Evolutionary conservation across 35 echinoderm and acorn worm species (phyloP), one percentile per base, ranked within the genome.

Genomic region (Ophioderma brevispina): DNA sequence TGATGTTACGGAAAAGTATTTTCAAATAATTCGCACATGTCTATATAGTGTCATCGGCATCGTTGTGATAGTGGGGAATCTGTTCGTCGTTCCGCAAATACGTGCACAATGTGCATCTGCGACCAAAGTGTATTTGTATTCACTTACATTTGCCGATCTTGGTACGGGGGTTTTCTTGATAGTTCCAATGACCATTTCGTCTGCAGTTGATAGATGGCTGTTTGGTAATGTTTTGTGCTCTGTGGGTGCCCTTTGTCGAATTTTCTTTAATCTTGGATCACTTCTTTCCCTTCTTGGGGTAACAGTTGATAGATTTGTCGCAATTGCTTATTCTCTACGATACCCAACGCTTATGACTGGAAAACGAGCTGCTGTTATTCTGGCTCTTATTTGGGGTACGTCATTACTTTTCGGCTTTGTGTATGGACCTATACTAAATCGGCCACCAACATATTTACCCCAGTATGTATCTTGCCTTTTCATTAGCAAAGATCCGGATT

Each of bases 321-420:
- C 83, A 25, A 85, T 85, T 28, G 46, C 52, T 32, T 85, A 85
- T 55, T 30, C 83, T 14, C 52, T 85, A 32, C 83, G 52, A 35
- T 85, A 85, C 36, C 83, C 83, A 18, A 35, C 43, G 52, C 28
- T 85, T 35, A 85, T 85, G 83, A 75, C 83, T 63, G 13, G 32
- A 18, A 85, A 36, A 21, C 63, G 18, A 37, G 43, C 83, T 33
- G 70, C 36, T 33, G 33, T 33, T 55, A 70, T 64, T 13, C 0
- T 85, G 15, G 23, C 56, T 32, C 25, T 64, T 13, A 37, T 37
- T 0, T 85, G 83, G 83, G 19, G 1, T 37, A n/a, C 63, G 15
- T 35, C 32, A 0, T 19, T 34, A 23, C 1, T 59, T 18, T 0
- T 70, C 23, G n/a, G 32, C 46, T 35, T 63, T 34, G 49, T 59